These are phyloP conservation scores for Palythoa caribaeorum DNA, from an alignment of 92 coral and sea anemone genomes.

Conservation along the genomic window DNA sequence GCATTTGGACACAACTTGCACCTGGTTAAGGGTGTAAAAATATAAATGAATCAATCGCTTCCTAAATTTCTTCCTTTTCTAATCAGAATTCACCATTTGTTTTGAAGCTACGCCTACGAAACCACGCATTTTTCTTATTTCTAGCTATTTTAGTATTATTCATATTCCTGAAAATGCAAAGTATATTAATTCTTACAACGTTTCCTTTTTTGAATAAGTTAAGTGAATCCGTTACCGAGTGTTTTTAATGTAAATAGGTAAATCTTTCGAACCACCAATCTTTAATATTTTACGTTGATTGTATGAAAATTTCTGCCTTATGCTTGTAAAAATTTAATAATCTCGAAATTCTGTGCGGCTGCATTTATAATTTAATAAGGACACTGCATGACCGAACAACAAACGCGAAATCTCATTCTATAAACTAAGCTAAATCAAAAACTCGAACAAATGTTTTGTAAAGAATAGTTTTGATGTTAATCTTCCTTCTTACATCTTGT, in stretches of 20 bases:
- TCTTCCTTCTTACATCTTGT: background rate
- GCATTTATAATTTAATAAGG: slow-evolving; percentile 36
- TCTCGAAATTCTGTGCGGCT: background rate
- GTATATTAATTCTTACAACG: background rate
- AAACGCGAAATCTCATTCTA: slow-evolving; percentile 7
- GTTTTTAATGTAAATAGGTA: background rate
- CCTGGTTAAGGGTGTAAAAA: slow-evolving; percentile 24
- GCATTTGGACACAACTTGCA: slow-evolving; percentile 30
- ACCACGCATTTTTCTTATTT: background rate
- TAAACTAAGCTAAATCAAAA: background rate
- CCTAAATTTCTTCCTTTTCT: background rate
- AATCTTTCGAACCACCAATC: background rate
- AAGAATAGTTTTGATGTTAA: background rate
- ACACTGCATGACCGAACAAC: slow-evolving; percentile 13
- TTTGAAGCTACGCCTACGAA: background rate
- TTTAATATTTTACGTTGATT: slow-evolving; percentile 40
- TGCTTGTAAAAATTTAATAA: slow-evolving; percentile 33
- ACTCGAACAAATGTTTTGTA: background rate
- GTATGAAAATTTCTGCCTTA: slow-evolving; percentile 23
- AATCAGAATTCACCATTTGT: background rate
- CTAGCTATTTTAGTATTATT: background rate
- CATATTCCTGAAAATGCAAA: background rate
- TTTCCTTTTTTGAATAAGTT: slow-evolving; percentile 10
- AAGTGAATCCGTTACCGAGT: slow-evolving; percentile 43
- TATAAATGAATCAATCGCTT: slow-evolving; percentile 20